Percentiles rank a stretch among this genome's conserved stretches.
phyloP scores from a whole-genome alignment of 1,140 invertebrate genomes.

The Cotesia chilonis region DNA sequence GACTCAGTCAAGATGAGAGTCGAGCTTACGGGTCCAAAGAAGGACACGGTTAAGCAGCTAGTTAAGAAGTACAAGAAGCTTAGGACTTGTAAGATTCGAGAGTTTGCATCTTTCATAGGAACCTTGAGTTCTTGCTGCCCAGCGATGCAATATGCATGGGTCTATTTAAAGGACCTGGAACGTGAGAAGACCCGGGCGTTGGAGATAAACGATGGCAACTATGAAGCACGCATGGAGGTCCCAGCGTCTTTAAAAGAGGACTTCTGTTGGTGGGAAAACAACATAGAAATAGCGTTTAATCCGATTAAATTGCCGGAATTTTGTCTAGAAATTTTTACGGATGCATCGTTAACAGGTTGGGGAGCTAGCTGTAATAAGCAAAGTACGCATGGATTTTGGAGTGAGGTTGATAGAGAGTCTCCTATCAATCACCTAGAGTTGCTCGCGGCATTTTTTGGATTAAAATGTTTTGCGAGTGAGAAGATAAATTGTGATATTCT shows the following conservation, averaged over 20 bases:
- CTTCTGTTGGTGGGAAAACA: slow-evolving; percentile 43
- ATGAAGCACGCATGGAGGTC: not conserved
- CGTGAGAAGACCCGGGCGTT: not conserved
- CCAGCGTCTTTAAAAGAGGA: not conserved
- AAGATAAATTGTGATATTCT: slow-evolving; percentile 28
- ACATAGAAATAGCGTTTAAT: slow-evolving; percentile 29
- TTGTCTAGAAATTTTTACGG: slow-evolving; percentile 43
- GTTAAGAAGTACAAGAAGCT: slow-evolving; percentile 20
- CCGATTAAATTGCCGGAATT: slow-evolving; percentile 29
- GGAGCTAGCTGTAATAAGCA: slow-evolving; percentile 36
- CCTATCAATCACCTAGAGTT: slow-evolving; percentile 50
- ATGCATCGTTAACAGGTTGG: slow-evolving; percentile 46
- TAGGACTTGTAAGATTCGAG: slow-evolving; percentile 14
- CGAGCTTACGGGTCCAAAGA: not conserved
- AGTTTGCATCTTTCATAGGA: not conserved
- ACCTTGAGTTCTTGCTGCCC: slow-evolving; percentile 5
- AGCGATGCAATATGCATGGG: slow-evolving; percentile 12
- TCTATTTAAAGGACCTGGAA: slow-evolving; percentile 13
- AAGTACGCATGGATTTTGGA: slow-evolving; percentile 40
- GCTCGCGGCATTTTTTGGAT: slow-evolving; percentile 40
- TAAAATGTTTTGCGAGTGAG: slow-evolving; percentile 41
- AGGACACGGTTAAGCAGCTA: slow-evolving; percentile 8
- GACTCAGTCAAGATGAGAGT: not conserved
- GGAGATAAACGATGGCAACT: not conserved
- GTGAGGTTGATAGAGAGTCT: slow-evolving; percentile 24